phyloP scores from a whole-genome alignment of 2,113 vertebrate species.

The Columbina picui region DNA sequence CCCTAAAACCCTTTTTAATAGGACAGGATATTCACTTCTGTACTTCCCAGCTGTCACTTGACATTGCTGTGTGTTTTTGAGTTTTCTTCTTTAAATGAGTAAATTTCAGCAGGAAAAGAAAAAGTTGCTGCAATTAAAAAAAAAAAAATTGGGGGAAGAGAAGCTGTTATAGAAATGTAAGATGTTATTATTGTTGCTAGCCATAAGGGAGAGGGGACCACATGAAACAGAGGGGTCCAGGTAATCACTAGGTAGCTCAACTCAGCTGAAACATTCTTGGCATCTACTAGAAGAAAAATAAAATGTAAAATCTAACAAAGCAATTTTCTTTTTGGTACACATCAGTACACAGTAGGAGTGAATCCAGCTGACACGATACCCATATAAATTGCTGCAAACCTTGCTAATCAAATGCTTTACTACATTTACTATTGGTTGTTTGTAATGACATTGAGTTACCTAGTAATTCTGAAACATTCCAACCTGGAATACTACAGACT shows the following conservation, averaged over 20 bases:
- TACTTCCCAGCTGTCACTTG: background rate
- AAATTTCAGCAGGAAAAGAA: background rate
- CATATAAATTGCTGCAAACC: background rate
- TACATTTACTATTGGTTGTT: background rate
- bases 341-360: background rate
- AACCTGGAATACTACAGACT: background rate
- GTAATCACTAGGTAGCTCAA: conserved; percentile 30
- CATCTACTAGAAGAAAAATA: conserved; percentile 29
- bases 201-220: background rate
- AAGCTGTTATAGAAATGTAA: background rate
- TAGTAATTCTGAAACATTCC: background rate
- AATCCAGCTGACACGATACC: background rate
- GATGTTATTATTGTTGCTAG: conserved; percentile 8
- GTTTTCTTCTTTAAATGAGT: background rate
- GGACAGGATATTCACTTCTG: background rate
- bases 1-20: background rate
- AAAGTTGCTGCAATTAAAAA: background rate
- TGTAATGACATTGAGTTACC: background rate
- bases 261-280: conserved; percentile 25
- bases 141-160: background rate
- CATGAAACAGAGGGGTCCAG: background rate
- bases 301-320: background rate
- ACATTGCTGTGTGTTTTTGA: background rate
- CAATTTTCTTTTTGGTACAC: background rate
- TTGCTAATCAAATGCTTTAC: background rate